Evolutionary conservation across 2,797 vertebrate genomes (phyloP).

Genomic region (Parauchenoglanis ngamensis): DNA sequence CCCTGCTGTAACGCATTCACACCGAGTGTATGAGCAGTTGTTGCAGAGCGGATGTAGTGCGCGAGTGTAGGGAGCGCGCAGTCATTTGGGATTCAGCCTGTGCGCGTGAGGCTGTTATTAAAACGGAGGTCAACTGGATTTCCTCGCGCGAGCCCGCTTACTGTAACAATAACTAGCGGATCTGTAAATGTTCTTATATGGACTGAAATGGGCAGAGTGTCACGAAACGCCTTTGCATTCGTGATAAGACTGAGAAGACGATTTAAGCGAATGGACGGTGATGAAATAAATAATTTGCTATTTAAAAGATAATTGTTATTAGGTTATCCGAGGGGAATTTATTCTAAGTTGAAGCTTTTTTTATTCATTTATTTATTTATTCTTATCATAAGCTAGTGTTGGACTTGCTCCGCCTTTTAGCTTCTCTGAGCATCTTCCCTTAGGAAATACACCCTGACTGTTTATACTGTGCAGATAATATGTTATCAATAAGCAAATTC

Average conservation of each 20-base stretch:
- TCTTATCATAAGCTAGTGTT: background rate
- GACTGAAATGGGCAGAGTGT: background rate
- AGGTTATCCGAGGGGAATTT: background rate
- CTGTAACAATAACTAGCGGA: background rate
- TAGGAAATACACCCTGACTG: background rate
- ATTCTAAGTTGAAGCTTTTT: background rate
- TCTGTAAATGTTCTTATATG: background rate
- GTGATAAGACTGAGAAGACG: constrained; percentile 26
- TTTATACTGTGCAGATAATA: background rate
- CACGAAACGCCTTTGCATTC: constrained; percentile 19
- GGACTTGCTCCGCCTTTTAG: background rate
- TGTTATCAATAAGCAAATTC: background rate
- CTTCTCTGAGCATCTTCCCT: background rate
- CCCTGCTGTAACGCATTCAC: background rate
- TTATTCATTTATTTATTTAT: no score
- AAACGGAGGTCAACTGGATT: constrained; percentile 20
- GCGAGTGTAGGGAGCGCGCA: constrained; percentile 8
- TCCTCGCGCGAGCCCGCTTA: background rate
- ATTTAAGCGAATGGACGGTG: background rate
- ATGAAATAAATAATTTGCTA: background rate
- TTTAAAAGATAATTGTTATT: background rate
- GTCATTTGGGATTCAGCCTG: constrained; percentile 12
- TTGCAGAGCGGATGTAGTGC: constrained; percentile 5
- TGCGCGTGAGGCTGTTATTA: constrained; percentile 9
- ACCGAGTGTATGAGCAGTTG: background rate